Evolutionary conservation across 35 echinoderm and acorn worm species (phyloP).

Genomic region (Apostichopus californicus): DNA sequence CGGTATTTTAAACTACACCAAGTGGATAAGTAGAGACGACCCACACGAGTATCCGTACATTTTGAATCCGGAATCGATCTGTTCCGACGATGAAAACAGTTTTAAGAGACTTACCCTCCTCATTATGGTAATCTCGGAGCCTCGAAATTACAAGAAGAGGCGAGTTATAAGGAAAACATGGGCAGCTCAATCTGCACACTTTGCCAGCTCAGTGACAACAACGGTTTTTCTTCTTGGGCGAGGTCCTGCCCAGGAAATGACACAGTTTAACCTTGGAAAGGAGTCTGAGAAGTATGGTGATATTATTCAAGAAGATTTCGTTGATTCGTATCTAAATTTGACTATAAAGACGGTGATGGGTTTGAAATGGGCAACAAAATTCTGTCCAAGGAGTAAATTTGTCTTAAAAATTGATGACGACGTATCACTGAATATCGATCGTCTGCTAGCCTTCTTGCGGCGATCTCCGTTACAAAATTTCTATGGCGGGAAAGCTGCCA

Average conservation of each 20-base stretch:
- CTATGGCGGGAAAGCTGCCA: conserved; percentile 29
- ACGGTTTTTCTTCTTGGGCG: conserved; percentile 59
- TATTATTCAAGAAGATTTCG: conserved; percentile 73
- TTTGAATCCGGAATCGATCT: neutral
- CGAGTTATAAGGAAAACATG: conserved; percentile 63
- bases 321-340: conserved; percentile 65
- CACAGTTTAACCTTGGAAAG: conserved; percentile 42
- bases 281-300: conserved; percentile 54
- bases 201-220: conserved; percentile 35
- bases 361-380: conserved; percentile 67
- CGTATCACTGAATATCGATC: conserved; percentile 58
- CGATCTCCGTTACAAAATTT: conserved; percentile 54
- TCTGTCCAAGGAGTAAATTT: conserved; percentile 64
- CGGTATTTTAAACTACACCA: conserved; percentile 35
- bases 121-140: conserved; percentile 62
- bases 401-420: conserved; percentile 82
- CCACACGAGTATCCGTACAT: conserved; percentile 30
- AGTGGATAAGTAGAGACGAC: neutral
- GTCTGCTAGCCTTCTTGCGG: conserved; percentile 26
- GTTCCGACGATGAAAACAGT: neutral
- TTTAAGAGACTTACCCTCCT: conserved; percentile 44
- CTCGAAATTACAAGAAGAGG: conserved; percentile 51
- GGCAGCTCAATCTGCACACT: conserved; percentile 23
- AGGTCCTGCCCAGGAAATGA: conserved; percentile 9
- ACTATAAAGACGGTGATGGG: conserved; percentile 73